These are phyloP conservation scores for Drosophila pseudotalamancana DNA, from an alignment of 2,888 invertebrate species.

Conservation along the genomic window DNA sequence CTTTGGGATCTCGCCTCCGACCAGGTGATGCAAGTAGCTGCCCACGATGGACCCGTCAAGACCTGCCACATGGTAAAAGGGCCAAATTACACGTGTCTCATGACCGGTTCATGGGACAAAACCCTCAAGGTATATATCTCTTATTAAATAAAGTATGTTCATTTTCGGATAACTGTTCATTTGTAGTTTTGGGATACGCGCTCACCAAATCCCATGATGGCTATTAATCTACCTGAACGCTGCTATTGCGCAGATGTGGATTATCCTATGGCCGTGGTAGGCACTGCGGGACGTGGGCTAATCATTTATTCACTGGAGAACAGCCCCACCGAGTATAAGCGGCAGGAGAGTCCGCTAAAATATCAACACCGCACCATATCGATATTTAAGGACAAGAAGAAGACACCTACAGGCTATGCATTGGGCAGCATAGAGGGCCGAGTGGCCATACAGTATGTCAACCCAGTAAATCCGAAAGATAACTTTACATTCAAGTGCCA, in stretches of 20 bases:
- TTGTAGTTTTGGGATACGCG: conserved; percentile 98
- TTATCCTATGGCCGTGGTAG: conserved; percentile 99
- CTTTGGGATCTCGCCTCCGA: conserved; percentile 97
- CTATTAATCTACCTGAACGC: conserved; percentile 95
- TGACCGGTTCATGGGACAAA: conserved; percentile 99
- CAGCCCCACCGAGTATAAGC: conserved; percentile 96
- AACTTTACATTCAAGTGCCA: conserved; percentile 99
- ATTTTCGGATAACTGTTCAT: not conserved
- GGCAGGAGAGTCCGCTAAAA: conserved; percentile 95
- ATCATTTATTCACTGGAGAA: conserved; percentile 97
- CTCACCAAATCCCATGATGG: conserved; percentile 94
- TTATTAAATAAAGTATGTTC: not conserved
- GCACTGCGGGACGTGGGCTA: conserved; percentile 95
- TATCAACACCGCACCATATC: conserved; percentile 98
- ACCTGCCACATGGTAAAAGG: conserved; percentile 99
- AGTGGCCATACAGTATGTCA: conserved; percentile 99
- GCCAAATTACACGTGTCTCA: conserved; percentile 96
- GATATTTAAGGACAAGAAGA: conserved; percentile 97
- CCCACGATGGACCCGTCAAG: conserved; percentile 97
- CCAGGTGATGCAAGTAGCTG: conserved; percentile 95
- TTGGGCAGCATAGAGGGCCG: conserved; percentile 98
- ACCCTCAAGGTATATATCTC: conserved; percentile 89
- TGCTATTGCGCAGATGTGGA: conserved; percentile 99
- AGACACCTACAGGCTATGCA: conserved; percentile 94
- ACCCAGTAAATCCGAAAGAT: conserved; percentile 97